Base-by-base conservation (phyloP, 2,888 invertebrate genomes). In the Lypha dubia region DNA sequence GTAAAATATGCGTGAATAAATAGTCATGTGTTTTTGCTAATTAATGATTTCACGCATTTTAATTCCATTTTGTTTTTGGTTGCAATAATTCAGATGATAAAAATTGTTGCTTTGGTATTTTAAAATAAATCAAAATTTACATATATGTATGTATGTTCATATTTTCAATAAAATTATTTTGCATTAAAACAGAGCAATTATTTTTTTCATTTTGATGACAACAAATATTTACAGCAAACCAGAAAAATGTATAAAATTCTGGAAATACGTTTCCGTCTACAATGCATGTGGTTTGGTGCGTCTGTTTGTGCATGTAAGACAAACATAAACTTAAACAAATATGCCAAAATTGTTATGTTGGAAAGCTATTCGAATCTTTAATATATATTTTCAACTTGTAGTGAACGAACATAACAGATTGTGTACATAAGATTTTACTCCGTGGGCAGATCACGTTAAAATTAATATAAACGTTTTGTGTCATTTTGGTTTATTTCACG, bases 161-260 rank as follows among this genome's bases (percentile, higher is more conserved):
- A 60, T 70, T 70, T 56, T 41, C 17, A 20, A 44, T 41, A 44
- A 56, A 56, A 70, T 51, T 68, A 53, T 38, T 38, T 8, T 67
- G 6, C 8, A 17, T 38, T 38, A 7, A 38, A 9, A 38, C 38
- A 38, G 13, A 11, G 13, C 11, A 11, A 38, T 38, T 38, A 38
- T 38, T 38, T 38, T 35, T 35, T 35, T 35, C 32, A 9, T 22
- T 22, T 51, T 38, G n/a, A 22, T 46, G 32, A 7, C 32, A 51
- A n/a, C 13, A 35, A 32, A 35, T 35, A 22, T 13, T 22, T 38
- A 17, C 15, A 38, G 15, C 3, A 3, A 17, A 7, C 28, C 5
- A 53, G 17, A n/a, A 41, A 38, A 38, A 53, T 17, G 24, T 17
- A 11, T 28, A 35, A 6, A 35, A 46, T 44, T 56, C 17, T 13